These are phyloP conservation scores for Zaprionus camerounensis DNA, from an alignment of 1,140 invertebrate species.

Conservation along the genomic window DNA sequence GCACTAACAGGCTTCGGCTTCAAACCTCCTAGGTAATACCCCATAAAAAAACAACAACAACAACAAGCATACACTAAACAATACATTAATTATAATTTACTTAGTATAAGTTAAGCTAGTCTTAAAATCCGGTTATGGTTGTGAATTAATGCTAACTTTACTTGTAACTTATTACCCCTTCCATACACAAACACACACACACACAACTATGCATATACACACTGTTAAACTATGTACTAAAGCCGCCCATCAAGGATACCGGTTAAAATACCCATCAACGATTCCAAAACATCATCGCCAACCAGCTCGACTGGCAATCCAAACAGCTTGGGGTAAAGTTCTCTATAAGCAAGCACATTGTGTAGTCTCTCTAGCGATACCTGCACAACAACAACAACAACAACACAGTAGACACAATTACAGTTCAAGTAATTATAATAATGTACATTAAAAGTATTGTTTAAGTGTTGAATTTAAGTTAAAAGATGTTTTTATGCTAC, in stretches of 20 bases:
- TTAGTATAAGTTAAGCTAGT: slow-evolving; percentile 24
- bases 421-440: slow-evolving; percentile 70
- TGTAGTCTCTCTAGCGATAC: background rate
- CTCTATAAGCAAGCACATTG: slow-evolving; percentile 14
- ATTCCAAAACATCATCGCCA: slow-evolving; percentile 81
- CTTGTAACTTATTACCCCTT: slow-evolving; percentile 39
- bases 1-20: slow-evolving; percentile 89
- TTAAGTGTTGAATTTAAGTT: slow-evolving; percentile 44
- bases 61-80: slow-evolving; percentile 48
- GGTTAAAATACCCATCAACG: slow-evolving; percentile 78
- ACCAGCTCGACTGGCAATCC: slow-evolving; percentile 76
- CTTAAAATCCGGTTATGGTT: slow-evolving; percentile 59
- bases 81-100: slow-evolving; percentile 34
- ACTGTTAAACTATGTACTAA: slow-evolving; percentile 44
- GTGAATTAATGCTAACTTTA: slow-evolving; percentile 62
- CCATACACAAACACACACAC: background rate
- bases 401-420: slow-evolving; percentile 27
- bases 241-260: slow-evolving; percentile 82
- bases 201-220: background rate
- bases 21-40: slow-evolving; percentile 88
- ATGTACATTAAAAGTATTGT: slow-evolving; percentile 5
- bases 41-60: slow-evolving; percentile 19
- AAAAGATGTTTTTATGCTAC: slow-evolving; percentile 16
- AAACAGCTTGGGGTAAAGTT: slow-evolving; percentile 81
- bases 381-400: slow-evolving; percentile 28